Conservation (phyloP, 1,140 invertebrate species). For the Leptinotarsa undecemlineata region DNA sequence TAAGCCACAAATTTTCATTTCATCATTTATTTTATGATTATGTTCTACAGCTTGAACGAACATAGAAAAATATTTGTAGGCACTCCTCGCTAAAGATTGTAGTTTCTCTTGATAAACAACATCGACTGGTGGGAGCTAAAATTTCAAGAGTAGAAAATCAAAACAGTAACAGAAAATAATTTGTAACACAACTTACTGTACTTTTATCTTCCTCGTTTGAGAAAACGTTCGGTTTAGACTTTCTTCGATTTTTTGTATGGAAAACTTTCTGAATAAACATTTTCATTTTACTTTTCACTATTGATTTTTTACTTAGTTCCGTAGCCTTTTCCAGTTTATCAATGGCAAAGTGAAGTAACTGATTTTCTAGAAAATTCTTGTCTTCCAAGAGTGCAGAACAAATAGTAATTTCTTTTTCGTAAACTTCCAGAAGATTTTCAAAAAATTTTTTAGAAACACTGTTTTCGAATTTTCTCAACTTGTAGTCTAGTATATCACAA, state of each 20-base stretch:
- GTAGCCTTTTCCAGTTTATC: neutral
- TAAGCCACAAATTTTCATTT: conserved; percentile 48
- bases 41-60: conserved; percentile 25
- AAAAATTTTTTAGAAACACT: conserved; percentile 40
- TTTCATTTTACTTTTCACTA: conserved; percentile 18
- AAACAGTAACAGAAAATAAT: no score
- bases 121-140: conserved; percentile 16
- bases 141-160: neutral
- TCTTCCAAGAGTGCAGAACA: conserved; percentile 39
- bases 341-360: neutral
- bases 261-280: neutral
- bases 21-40: conserved; percentile 34
- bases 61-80: conserved; percentile 33
- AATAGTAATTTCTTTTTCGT: conserved; percentile 43
- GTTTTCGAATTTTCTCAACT: neutral
- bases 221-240: no score
- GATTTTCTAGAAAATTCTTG: conserved; percentile 34
- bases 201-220: no score
- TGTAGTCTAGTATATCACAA: neutral
- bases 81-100: conserved; percentile 21
- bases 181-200: no score
- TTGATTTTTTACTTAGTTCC: conserved; percentile 9
- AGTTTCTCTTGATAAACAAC: conserved; percentile 12
- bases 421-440: conserved; percentile 39
- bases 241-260: no score